These are phyloP conservation scores for Itoplectis maculator DNA, from an alignment of 2,888 invertebrate genomes.

Conservation along the genomic window DNA sequence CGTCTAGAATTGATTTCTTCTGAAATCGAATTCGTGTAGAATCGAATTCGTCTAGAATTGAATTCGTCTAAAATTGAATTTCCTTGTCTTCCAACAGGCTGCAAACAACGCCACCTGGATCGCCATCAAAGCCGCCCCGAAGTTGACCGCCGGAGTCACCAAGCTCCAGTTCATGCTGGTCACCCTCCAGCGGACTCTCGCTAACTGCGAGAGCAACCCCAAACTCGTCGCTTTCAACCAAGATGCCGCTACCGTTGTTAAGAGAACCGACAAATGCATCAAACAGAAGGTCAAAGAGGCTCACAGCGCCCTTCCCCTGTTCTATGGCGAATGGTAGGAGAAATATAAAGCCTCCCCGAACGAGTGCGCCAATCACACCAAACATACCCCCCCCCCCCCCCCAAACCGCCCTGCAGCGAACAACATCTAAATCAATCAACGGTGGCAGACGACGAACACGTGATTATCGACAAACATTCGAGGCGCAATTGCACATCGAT, in stretches of 20 bases:
- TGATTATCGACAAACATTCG: too few species aligned
- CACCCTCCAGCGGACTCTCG: slow-evolving; percentile 35
- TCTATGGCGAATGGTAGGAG: neutral
- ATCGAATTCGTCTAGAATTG: too few species aligned
- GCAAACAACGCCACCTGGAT: slow-evolving; percentile 31
- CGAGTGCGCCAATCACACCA: neutral
- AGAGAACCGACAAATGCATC: slow-evolving; percentile 47
- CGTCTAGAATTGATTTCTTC: too few species aligned
- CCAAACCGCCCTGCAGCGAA: neutral
- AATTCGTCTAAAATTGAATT: neutral
- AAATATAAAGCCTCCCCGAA: neutral
- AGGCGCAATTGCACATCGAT: too few species aligned
- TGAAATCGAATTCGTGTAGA: too few species aligned
- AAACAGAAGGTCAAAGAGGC: neutral
- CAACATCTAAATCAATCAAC: neutral
- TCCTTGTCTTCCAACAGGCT: slow-evolving; percentile 19
- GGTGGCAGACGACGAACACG: too few species aligned
- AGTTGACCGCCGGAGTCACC: slow-evolving; percentile 3
- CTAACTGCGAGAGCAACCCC: slow-evolving; percentile 33
- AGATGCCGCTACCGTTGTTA: slow-evolving; percentile 13
- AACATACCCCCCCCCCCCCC: neutral
- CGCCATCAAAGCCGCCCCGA: slow-evolving; percentile 35
- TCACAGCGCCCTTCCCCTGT: neutral
- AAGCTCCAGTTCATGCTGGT: slow-evolving; percentile 35
- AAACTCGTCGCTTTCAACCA: slow-evolving; percentile 36